Percentiles rank a stretch among this genome's conserved stretches.
Conservation (phyloP, 2,888 invertebrate genomes). For the Cheilosia variabilis region DNA sequence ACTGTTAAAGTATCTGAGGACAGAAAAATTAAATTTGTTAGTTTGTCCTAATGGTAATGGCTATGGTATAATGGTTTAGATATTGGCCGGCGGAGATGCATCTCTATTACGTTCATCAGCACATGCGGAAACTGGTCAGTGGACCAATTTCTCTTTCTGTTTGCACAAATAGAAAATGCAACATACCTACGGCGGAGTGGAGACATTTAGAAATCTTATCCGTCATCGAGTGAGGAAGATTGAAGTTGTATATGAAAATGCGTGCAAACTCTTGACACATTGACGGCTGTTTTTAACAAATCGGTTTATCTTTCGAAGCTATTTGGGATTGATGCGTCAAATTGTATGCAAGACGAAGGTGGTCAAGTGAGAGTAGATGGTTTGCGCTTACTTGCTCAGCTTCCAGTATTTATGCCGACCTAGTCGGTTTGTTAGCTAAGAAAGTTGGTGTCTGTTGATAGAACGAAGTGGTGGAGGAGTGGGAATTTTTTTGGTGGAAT, state of each 20-base stretch:
- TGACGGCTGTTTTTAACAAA: neutral
- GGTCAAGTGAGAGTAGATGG: neutral
- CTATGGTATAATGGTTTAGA: slow-evolving; percentile 32
- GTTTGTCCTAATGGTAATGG: slow-evolving; percentile 13
- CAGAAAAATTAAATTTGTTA: slow-evolving; percentile 2
- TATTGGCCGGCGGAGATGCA: slow-evolving; percentile 44
- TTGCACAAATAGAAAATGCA: slow-evolving; percentile 68
- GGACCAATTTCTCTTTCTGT: slow-evolving; percentile 75
- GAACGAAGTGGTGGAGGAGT: neutral
- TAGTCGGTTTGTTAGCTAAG: neutral
- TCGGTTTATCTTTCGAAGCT: neutral
- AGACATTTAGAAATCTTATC: slow-evolving; percentile 65
- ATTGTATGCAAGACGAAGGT: neutral
- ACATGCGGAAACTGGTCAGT: slow-evolving; percentile 64
- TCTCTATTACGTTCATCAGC: slow-evolving; percentile 52
- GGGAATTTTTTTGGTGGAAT: no score
- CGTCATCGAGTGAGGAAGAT: slow-evolving; percentile 44
- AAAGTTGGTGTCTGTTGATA: neutral
- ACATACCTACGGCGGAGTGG: slow-evolving; percentile 12
- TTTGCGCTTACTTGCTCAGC: neutral
- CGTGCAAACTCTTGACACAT: slow-evolving; percentile 36
- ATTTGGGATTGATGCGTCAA: neutral
- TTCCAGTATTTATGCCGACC: neutral
- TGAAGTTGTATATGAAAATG: slow-evolving; percentile 40
- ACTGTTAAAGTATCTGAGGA: slow-evolving; percentile 35